Base-by-base conservation (phyloP, 2,888 invertebrate species). In the Apomyelois bistriatella region DNA sequence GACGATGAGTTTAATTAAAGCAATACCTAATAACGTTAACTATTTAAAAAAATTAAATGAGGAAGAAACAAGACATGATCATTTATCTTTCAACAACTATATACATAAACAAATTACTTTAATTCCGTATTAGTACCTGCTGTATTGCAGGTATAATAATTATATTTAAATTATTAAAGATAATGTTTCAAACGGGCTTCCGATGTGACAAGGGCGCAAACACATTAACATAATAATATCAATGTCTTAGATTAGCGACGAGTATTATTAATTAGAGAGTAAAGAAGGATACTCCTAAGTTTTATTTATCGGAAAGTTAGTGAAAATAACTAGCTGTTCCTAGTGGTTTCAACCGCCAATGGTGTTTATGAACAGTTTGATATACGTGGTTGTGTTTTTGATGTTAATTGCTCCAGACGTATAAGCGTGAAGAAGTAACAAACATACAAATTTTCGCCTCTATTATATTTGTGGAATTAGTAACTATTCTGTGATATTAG, bases 191-290 rank as follows among this genome's bases (percentile, higher is more conserved):
- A 16, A 10, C n/a, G 32, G 32, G 46, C 30, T 46, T 32, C 15
- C 46, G 46, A 46, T 15, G 32, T 46, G 46, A 46, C 46, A 46
- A 46, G 46, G 46, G 46, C 46, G 46, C 46, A 32, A 32, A 46
- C 32, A 16, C 17, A 41, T 41, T 41, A 8, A 5, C 41, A 41
- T 41, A 32, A 41, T 22, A 17, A 22, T 17, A 41, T 41, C 41
- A 17, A 41, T 41, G 10, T 17, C 9, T 16, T 41, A 41, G 9
- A 22, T 41, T n/a, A 41, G 41, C 10, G 32, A 32, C 32, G 32
- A 32, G 32, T 32, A 32, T 32, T 32, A 32, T 9, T 28, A 32
- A 32, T 32, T 32, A 32, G 32, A 9, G 32, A 8, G 32, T 32
- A 32, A 4, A 32, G 32, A 32, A 32, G 32, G 28, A 3, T 10